Evolutionary conservation across 2,113 vertebrate species (phyloP).

Genomic region (Mustela nigripes): DNA sequence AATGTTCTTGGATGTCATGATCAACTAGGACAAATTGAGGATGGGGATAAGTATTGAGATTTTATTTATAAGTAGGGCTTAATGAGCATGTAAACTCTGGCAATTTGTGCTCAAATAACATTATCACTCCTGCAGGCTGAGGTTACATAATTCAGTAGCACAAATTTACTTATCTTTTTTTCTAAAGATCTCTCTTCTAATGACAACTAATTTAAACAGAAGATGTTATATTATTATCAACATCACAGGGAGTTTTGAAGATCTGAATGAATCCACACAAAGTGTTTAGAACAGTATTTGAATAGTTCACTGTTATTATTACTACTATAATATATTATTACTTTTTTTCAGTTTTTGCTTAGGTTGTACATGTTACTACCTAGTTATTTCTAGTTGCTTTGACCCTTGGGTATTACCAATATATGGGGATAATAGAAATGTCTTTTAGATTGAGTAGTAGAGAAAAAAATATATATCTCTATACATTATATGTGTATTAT

Average conservation of each 20-base stretch:
- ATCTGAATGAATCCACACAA: slow-evolving; percentile 5
- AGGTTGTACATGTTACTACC: not conserved
- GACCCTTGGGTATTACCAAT: not conserved
- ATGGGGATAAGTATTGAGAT: not conserved
- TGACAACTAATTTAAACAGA: not conserved
- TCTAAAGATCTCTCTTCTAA: not conserved
- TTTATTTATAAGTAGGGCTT: not conserved
- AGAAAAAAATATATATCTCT: not conserved
- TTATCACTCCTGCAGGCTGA: not conserved
- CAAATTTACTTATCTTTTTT: not conserved
- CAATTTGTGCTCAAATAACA: not conserved
- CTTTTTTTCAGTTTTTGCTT: not conserved
- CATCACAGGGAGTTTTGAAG: not conserved
- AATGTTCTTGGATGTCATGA: not conserved
- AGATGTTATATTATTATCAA: not conserved
- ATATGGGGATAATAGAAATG: not conserved
- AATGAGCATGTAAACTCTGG: not conserved
- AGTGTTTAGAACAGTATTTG: not conserved
- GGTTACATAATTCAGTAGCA: not conserved
- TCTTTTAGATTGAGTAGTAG: not conserved
- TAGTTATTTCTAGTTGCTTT: not conserved
- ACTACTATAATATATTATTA: not conserved
- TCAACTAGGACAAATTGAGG: not conserved
- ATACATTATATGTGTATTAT: not conserved
- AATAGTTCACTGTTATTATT: not conserved